These are phyloP conservation scores for Bungarus multicinctus DNA, from an alignment of 2,113 vertebrate species.

Conservation along the genomic window DNA sequence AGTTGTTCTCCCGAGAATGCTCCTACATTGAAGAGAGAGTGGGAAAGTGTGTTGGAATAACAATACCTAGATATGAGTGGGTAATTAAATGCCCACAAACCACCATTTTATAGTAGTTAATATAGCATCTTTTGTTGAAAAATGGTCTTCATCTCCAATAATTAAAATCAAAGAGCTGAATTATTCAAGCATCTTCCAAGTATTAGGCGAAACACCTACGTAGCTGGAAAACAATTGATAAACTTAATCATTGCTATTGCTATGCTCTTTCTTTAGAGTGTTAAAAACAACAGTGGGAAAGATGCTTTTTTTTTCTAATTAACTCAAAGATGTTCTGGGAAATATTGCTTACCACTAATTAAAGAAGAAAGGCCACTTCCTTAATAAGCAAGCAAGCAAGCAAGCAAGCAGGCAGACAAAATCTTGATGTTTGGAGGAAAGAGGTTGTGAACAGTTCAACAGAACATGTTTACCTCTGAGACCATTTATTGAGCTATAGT, in stretches of 20 bases:
- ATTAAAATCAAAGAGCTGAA: not conserved
- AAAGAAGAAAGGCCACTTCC: not conserved
- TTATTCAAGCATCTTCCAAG: not conserved
- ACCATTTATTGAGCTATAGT: not conserved
- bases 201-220: not conserved
- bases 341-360: not conserved
- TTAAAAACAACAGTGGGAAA: not conserved
- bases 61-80: not conserved
- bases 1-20: not conserved
- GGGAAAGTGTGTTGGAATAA: not conserved
- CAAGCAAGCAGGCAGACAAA: not conserved
- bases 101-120: not conserved
- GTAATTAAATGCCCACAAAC: not conserved
- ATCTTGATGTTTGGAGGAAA: fast-evolving
- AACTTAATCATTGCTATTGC: not conserved
- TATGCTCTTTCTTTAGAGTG: not conserved
- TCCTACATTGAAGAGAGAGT: not conserved
- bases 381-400: conserved; percentile 10
- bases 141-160: not conserved
- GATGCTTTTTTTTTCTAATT: not conserved
- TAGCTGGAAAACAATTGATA: not conserved
- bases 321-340: not conserved
- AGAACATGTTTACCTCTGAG: not conserved
- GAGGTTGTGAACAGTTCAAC: not conserved
- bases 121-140: not conserved